A percentile compares a stretch with the other conserved stretches of the same genome.
phyloP scores from a whole-genome alignment of 2,113 vertebrate species.

The Plectropomus leopardus region DNA sequence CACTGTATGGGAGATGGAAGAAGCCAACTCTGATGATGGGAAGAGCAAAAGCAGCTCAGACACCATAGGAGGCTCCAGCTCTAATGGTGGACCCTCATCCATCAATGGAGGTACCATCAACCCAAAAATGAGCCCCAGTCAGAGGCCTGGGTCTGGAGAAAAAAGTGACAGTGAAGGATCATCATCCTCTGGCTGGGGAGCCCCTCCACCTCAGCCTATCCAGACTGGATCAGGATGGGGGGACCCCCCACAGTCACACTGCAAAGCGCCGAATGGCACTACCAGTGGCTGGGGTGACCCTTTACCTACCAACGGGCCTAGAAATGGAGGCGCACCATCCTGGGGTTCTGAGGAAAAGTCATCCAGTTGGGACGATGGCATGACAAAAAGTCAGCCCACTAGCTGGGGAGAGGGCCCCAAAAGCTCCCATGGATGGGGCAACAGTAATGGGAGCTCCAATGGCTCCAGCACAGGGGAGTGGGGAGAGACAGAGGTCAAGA shows the following conservation, averaged over 20 bases:
- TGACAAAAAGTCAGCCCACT: slow-evolving; percentile 89
- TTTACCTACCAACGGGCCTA: slow-evolving; percentile 86
- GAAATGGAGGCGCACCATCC: slow-evolving; percentile 87
- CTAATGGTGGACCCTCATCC: slow-evolving; percentile 67
- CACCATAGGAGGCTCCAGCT: slow-evolving; percentile 87
- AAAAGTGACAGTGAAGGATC: slow-evolving; percentile 92
- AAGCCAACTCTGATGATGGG: slow-evolving; percentile 86
- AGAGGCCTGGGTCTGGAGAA: slow-evolving; percentile 91
- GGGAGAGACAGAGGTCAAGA: slow-evolving; percentile 81
- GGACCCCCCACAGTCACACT: slow-evolving; percentile 86
- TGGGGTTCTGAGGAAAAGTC: slow-evolving; percentile 96
- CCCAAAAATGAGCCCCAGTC: slow-evolving; percentile 78
- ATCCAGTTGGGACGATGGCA: slow-evolving; percentile 91
- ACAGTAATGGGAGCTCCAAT: slow-evolving; percentile 86
- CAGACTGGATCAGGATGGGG: slow-evolving; percentile 86
- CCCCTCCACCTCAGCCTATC: slow-evolving; percentile 85
- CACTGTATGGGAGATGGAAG: slow-evolving; percentile 98
- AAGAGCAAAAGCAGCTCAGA: slow-evolving; percentile 92
- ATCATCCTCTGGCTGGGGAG: slow-evolving; percentile 92
- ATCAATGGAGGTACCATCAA: slow-evolving; percentile 70
- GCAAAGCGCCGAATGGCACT: slow-evolving; percentile 89
- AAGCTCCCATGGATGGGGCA: slow-evolving; percentile 90
- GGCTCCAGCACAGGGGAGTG: slow-evolving; percentile 76
- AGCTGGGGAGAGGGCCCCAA: slow-evolving; percentile 94
- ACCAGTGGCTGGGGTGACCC: slow-evolving; percentile 91